Evolutionary conservation across 1,140 invertebrate genomes (phyloP).

Genomic region (Bombus superbus): DNA sequence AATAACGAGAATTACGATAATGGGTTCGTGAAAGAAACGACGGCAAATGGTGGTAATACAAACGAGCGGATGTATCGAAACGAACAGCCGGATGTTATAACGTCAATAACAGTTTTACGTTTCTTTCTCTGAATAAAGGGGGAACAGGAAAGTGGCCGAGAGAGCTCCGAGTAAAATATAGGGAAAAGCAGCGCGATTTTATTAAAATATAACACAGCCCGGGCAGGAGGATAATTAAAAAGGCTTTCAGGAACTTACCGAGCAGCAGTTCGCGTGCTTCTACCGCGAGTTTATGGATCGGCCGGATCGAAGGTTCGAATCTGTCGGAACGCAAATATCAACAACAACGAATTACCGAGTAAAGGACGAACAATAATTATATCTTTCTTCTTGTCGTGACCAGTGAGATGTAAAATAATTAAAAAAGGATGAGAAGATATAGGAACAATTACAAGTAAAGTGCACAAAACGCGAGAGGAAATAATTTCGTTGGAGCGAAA

Average conservation of each 20-base stretch:
- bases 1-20: neutral
- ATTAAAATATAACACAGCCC: neutral
- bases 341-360: neutral
- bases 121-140: neutral
- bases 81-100: neutral
- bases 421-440: neutral
- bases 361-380: no score
- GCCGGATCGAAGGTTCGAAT: neutral
- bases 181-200: neutral
- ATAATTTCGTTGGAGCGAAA: neutral
- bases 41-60: neutral
- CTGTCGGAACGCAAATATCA: neutral
- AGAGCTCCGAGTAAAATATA: neutral
- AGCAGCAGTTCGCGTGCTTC: neutral
- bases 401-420: neutral
- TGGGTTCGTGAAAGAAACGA: neutral
- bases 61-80: slow-evolving; percentile 1
- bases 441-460: slow-evolving; percentile 8
- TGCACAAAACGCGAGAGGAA: neutral
- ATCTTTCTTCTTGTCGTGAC: neutral
- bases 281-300: neutral
- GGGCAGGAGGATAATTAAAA: neutral
- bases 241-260: neutral
- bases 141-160: neutral
- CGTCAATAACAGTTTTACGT: neutral